Conservation (phyloP, 2,888 invertebrate genomes). For the Sipha maydis region DNA sequence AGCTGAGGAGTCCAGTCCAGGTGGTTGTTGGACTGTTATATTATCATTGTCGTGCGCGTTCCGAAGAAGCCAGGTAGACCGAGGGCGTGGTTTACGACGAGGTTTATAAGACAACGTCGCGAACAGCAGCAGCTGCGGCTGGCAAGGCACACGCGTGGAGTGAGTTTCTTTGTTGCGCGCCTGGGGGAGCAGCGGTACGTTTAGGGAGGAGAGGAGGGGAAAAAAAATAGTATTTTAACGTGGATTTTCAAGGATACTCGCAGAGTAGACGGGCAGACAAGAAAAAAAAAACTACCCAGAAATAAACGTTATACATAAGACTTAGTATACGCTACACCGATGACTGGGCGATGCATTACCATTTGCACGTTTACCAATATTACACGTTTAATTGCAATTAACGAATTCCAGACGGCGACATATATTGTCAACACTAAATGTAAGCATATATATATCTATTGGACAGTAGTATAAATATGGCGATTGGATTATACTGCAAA, state of each 20-base stretch:
- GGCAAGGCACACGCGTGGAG: background rate
- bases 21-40: constrained; percentile 7
- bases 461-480: background rate
- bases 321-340: background rate
- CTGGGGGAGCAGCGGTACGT: background rate
- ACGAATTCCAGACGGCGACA: background rate
- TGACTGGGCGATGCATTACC: background rate
- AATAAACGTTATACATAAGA: background rate
- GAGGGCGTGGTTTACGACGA: constrained; percentile 40
- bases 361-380: constrained; percentile 7
- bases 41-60: background rate
- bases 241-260: constrained; percentile 37
- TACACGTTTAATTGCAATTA: background rate
- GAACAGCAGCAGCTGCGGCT: background rate
- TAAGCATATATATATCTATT: background rate
- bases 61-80: constrained; percentile 33
- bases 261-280: background rate
- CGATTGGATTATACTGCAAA: background rate
- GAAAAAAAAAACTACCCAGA: background rate
- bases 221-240: constrained; percentile 39
- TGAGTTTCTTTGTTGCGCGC: constrained; percentile 22
- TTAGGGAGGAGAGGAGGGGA: background rate
- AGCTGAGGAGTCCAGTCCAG: constrained; percentile 11
- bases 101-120: constrained; percentile 25
- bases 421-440: background rate